Base-by-base conservation (phyloP, 2,113 vertebrate species). In the Xenus cinereus region DNA sequence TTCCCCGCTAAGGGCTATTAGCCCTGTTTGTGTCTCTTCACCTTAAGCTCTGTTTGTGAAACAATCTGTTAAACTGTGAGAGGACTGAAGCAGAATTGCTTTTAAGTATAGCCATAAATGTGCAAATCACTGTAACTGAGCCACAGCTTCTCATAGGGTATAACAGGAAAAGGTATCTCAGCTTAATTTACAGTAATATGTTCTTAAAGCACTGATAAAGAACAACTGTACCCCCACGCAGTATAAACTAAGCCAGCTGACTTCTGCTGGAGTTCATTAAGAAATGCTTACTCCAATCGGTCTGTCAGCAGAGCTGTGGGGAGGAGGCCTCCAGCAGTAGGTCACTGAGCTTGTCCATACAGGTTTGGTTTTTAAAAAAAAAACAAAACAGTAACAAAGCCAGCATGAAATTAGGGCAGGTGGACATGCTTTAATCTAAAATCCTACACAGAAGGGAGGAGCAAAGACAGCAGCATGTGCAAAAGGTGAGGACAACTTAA, bases 1-100 rank as follows among this genome's bases (percentile, higher is more conserved):
- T 1, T 28, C 45, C 32, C 16, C 27, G 1, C 5, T 7, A 8
- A 0, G 0, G 8, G 12, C 48, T 12, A 2, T 16, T 6, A 27
- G 48, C 23, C 71, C 59, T 14, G 33, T 10, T 23, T 26, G 24
- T 9, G 18, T 41, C 46, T 22, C 79, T 28, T 46, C 59, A 13
- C n/a, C 75, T 21, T 16, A 27, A 33, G 48, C 46, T 66, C 0
- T 0, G 10, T 16, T 30, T 35, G 64, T 27, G 53, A 46, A 59
- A 35, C 12, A 5, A 1, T 6, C 16, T 37, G 53, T 14, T 78
- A 12, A 37, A 16, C 45, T 12, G 7, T 15, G n/a, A 35, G 56
- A 59, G 51, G 19, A 6, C 53, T 21, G 53, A 2, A 28, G 75
- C 68, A 66, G 50, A 39, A 7, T 1, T 53, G 45, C 64, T 56